Conservation (phyloP, 2,888 invertebrate species). For the Eupithecia dodoneata region DNA sequence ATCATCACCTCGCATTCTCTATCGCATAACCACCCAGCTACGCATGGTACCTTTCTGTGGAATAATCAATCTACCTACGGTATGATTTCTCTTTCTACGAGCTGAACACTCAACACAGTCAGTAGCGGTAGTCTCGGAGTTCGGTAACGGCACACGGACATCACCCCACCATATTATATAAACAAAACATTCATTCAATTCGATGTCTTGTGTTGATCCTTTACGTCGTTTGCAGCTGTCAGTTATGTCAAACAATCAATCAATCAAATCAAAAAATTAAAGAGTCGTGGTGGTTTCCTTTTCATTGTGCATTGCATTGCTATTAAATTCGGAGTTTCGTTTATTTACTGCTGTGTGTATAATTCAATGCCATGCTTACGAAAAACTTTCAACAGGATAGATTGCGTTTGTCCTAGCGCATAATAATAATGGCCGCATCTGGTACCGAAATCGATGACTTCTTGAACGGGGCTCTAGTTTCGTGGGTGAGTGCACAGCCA, state of each 20-base stretch:
- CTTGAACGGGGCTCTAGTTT: constrained; percentile 92
- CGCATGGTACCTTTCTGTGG: too few species aligned
- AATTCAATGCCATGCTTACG: constrained; percentile 70
- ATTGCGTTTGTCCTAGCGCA: constrained; percentile 70
- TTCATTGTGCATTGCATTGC: constrained; percentile 29
- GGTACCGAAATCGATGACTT: constrained; percentile 92
- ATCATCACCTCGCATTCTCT: too few species aligned
- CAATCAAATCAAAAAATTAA: constrained; percentile 5
- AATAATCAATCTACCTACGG: too few species aligned
- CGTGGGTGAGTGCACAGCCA: constrained; percentile 89
- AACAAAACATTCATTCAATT: background rate
- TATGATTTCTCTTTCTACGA: too few species aligned
- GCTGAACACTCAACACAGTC: too few species aligned
- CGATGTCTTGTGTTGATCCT: background rate
- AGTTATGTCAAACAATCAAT: background rate
- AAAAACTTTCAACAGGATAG: constrained; percentile 62
- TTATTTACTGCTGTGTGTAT: constrained; percentile 50
- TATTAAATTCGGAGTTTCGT: constrained; percentile 20
- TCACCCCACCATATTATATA: too few species aligned
- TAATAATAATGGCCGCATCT: constrained; percentile 84
- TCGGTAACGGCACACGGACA: too few species aligned
- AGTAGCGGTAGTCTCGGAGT: too few species aligned
- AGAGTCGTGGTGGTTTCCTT: constrained; percentile 26
- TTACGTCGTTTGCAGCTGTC: background rate
- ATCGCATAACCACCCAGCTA: too few species aligned